Evolutionary conservation across 1,140 invertebrate species (phyloP), one percentile per base, ranked within the genome.

Genomic region (Linepithema humile): DNA sequence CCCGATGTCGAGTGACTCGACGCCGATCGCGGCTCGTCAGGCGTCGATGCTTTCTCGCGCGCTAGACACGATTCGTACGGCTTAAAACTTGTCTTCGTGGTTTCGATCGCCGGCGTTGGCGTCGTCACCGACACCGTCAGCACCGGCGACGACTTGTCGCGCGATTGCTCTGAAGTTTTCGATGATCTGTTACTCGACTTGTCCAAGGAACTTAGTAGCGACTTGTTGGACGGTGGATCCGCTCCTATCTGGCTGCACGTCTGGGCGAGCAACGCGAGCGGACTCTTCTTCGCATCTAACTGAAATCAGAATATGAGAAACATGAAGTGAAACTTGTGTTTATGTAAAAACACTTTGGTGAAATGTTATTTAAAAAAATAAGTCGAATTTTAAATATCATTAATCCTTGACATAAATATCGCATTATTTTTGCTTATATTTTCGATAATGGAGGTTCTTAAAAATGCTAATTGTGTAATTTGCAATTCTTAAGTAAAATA

Each of bases 161-260:
- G 95, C 55, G 94, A 89, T 1, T 93, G 91, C 55, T 96, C 95
- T 67, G 96, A 95, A 89, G 94, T 95, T 92, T 95, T 96, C 91
- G 91, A 96, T 85, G 95, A 95, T 93, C 96, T 97, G 92, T 95
- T 96, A 65, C 95, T 96, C 59, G 96, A 83, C 55, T 93, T 93
- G 87, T 95, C 91, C 89, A 92, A 62, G 7, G 97, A 96, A 77
- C 96, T 95, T 69, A 97, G 94, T 85, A 97, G 91, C 1, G 95
- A 94, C 85, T 96, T 96, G 93, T 96, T 94, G 94, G 96, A 95
- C 91, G 97, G 94, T 91, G 96, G 93, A 93, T 99, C 98, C 17
- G 98, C 97, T 77, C 98, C 98, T 91, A 99, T 99, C 93, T 98
- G 98, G 92, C 97, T 98, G 95, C 98, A 99, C 53, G 98, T 99